phyloP scores from a whole-genome alignment of 35 echinoderm and acorn worm species.

The Lytechinus variegatus region DNA sequence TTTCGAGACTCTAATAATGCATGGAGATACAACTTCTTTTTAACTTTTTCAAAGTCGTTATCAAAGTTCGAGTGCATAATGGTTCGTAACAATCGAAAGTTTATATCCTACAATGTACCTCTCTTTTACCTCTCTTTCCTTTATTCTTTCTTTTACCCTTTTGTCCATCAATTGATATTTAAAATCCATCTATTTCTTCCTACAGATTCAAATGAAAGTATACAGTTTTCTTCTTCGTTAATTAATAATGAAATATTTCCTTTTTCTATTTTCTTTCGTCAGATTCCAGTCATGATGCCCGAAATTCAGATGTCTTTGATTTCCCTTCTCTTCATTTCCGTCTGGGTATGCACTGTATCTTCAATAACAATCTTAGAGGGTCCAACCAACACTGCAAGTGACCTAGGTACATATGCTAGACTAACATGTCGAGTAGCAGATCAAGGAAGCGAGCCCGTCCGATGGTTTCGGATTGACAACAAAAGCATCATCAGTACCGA shows the following conservation, averaged over 20 bases:
- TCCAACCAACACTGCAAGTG: background rate
- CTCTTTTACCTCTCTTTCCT: too few species aligned
- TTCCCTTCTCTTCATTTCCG: background rate
- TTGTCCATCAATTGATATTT: background rate
- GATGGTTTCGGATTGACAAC: constrained; percentile 36
- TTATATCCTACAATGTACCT: too few species aligned
- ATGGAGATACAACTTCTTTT: too few species aligned
- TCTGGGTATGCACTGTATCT: background rate
- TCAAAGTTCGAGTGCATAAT: too few species aligned
- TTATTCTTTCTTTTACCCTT: background rate
- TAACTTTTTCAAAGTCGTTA: too few species aligned
- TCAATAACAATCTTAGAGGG: constrained; percentile 8
- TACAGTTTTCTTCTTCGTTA: background rate
- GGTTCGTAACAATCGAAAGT: too few species aligned
- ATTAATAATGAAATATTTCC: background rate
- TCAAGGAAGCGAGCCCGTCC: background rate
- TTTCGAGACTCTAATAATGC: too few species aligned
- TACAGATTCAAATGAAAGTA: background rate
- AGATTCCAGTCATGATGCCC: background rate
- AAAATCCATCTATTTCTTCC: background rate
- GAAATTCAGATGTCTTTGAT: background rate
- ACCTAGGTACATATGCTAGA: background rate
- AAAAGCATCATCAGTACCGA: constrained; percentile 25
- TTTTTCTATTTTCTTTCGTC: background rate
- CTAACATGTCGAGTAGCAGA: constrained; percentile 4